A percentile compares a stretch with the other conserved stretches of the same genome.
Conservation (phyloP, 2,797 vertebrate species). For the Eidolon dupreanum region DNA sequence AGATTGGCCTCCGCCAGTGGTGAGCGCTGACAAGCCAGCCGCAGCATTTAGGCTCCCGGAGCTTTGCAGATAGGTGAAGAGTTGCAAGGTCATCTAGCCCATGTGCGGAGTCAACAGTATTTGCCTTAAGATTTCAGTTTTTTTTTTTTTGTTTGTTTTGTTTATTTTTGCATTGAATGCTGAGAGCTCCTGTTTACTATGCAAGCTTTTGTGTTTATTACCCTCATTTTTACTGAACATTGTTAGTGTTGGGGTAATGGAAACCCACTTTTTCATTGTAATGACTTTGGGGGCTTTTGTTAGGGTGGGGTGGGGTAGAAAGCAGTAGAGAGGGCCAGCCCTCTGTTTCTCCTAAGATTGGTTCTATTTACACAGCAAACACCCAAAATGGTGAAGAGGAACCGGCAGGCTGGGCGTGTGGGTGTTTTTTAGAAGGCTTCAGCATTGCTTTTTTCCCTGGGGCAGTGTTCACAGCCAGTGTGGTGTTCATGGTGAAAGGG, state of each 20-base stretch:
- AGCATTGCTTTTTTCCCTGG: neutral
- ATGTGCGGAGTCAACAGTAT: slow-evolving; percentile 51
- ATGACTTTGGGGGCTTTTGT: slow-evolving; percentile 74
- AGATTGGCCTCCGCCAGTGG: neutral
- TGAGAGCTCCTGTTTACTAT: slow-evolving; percentile 81
- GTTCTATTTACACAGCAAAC: neutral
- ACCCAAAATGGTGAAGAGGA: neutral
- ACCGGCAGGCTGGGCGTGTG: neutral
- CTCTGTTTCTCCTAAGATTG: neutral
- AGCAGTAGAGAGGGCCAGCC: neutral
- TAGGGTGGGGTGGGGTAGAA: slow-evolving; percentile 59
- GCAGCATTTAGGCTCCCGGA: neutral
- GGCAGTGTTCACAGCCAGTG: neutral
- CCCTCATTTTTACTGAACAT: slow-evolving; percentile 73
- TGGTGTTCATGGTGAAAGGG: slow-evolving; percentile 11
- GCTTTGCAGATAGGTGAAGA: neutral
- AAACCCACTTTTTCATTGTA: slow-evolving; percentile 70
- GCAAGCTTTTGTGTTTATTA: slow-evolving; percentile 82
- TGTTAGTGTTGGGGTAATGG: slow-evolving; percentile 69
- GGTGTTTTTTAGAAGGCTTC: neutral
- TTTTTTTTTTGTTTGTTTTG: neutral
- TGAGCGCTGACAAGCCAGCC: neutral
- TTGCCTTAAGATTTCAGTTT: slow-evolving; percentile 55
- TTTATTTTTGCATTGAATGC: slow-evolving; percentile 65
- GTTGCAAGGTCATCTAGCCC: neutral